phyloP scores from a whole-genome alignment of 2,797 vertebrate species.

The Epinephelus malabaricus region DNA sequence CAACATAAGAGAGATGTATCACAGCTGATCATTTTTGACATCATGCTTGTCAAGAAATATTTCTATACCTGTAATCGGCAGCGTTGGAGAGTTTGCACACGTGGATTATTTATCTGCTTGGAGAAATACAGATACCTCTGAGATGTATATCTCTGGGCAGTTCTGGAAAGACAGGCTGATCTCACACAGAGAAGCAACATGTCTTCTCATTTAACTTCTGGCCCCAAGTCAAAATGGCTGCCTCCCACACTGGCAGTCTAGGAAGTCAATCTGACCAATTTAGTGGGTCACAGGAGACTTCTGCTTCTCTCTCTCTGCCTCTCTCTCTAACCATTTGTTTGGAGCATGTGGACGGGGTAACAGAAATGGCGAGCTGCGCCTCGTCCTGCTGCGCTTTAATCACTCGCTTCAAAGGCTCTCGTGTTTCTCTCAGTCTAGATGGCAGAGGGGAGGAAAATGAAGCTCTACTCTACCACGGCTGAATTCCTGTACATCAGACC shows the following conservation, averaged over 20 bases:
- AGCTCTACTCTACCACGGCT: slow-evolving; percentile 45
- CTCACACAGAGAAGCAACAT: slow-evolving; percentile 76
- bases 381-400: slow-evolving; percentile 78
- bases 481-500: slow-evolving; percentile 58
- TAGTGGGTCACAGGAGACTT: slow-evolving; percentile 79
- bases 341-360: slow-evolving; percentile 62
- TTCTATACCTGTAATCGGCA: slow-evolving; percentile 20
- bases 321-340: slow-evolving; percentile 61
- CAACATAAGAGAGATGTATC: slow-evolving; percentile 20
- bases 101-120: slow-evolving; percentile 43
- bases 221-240: slow-evolving; percentile 76
- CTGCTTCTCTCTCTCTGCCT: slow-evolving; percentile 54
- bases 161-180: slow-evolving; percentile 56
- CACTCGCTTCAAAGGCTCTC: slow-evolving; percentile 78
- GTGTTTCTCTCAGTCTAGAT: slow-evolving; percentile 51
- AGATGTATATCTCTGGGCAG: slow-evolving; percentile 38
- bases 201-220: slow-evolving; percentile 77
- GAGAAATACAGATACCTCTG: slow-evolving; percentile 18
- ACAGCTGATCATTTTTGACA: slow-evolving; percentile 30
- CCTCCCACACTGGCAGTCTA: slow-evolving; percentile 66
- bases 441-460: slow-evolving; percentile 60
- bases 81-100: slow-evolving; percentile 3
- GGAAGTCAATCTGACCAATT: slow-evolving; percentile 80
- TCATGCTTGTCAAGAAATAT: slow-evolving; percentile 39
- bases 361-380: slow-evolving; percentile 56